Evolutionary conservation across 2,888 invertebrate genomes (phyloP).

Genomic region (Chalcis sispes): DNA sequence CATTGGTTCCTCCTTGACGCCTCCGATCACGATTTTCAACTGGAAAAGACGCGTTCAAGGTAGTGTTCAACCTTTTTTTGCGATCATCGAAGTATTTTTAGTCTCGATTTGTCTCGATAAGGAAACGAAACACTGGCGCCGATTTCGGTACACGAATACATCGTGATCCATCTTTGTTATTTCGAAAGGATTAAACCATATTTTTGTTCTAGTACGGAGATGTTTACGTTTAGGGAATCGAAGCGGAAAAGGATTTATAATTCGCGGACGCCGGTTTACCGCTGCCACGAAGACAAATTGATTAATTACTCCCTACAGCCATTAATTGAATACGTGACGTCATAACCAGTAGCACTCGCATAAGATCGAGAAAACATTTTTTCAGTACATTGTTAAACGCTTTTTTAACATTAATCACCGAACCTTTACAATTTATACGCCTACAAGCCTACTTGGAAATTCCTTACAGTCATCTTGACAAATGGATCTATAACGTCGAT

Average conservation of each 20-base stretch:
- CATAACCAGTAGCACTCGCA: slow-evolving; percentile 32
- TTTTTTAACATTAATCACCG: slow-evolving; percentile 47
- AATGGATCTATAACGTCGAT: slow-evolving; percentile 49
- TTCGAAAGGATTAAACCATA: too few species aligned
- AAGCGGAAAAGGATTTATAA: too few species aligned
- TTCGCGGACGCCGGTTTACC: too few species aligned
- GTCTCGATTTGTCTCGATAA: not conserved
- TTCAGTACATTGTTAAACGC: not conserved
- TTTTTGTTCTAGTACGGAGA: too few species aligned
- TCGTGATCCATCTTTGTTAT: too few species aligned
- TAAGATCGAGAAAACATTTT: slow-evolving; percentile 13
- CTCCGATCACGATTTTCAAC: not conserved
- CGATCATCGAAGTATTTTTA: slow-evolving; percentile 7
- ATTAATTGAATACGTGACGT: slow-evolving; percentile 58
- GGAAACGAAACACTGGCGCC: too few species aligned
- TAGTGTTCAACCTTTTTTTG: slow-evolving; percentile 26
- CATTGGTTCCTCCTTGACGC: not conserved
- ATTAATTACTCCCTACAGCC: not conserved
- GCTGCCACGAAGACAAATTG: not conserved
- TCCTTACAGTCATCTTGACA: slow-evolving; percentile 47
- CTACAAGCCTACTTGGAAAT: slow-evolving; percentile 37
- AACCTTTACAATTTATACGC: slow-evolving; percentile 23
- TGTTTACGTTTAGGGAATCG: too few species aligned
- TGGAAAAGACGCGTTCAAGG: slow-evolving; percentile 35
- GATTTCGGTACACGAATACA: too few species aligned